Base-by-base conservation (phyloP, 2,797 vertebrate species). In the Gila robusta region DNA sequence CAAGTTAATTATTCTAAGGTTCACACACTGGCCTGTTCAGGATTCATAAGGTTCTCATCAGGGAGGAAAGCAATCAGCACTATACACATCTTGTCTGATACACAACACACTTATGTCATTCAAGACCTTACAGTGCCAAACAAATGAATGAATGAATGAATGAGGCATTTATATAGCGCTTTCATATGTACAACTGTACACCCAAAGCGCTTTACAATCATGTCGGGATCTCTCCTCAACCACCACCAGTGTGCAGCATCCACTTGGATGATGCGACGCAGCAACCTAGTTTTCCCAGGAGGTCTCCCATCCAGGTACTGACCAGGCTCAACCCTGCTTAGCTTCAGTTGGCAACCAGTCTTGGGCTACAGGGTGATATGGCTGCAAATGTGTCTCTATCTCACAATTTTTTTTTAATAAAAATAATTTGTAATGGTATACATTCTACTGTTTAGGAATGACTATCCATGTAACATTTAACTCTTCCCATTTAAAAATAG, bases 41-140 rank as follows among this genome's bases (percentile, higher is more conserved):
- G 44, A 64, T 79, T 88, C 85, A 86, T 89, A 84, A 86, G 84
- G 67, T 49, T n/a, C 80, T 87, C 73, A 87, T 81, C 69, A 72
- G 54, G 39, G 82, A 84, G 64, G 86, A 87, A 81, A 76, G 44
- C 73, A 82, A 70, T 74, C 47, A 64, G 26, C 76, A 37, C 69
- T 59, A 56, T 72, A 79, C 56, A 52, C 77, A 82, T 47, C 85
- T 83, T 78, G 26, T 83, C 73, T 67, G 62, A 77, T 82, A 59
- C 37, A 11, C 69, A 71, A 69, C 59, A 74, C 47, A 70, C 83
- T 41, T 62, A 59, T 37, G 47, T 73, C 47, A 81, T 74, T 74
- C 69, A 86, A n/a, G 37, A n/a, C n/a, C 28, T 81, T 19, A 81
- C 41, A 52, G 41, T 47, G 32, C 16, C 67, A n/a, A 70, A 11